These are phyloP conservation scores for Bombyx mori DNA, from an alignment of 1,140 invertebrate genomes.

Conservation along the genomic window DNA sequence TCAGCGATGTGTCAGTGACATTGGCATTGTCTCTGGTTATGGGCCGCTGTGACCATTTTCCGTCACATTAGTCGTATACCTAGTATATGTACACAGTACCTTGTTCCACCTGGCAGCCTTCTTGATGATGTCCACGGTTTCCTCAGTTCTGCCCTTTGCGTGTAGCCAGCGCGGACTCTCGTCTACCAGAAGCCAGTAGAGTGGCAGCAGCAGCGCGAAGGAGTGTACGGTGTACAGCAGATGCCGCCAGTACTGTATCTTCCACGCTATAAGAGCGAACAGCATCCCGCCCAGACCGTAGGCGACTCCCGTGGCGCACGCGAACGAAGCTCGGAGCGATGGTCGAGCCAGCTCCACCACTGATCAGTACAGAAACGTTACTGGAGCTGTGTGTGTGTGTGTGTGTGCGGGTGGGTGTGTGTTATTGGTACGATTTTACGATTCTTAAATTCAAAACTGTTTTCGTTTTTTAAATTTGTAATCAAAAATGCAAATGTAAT, in stretches of 20 bases:
- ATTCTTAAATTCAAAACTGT: background rate
- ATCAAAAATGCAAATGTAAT: background rate
- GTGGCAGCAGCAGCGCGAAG: constrained; percentile 46
- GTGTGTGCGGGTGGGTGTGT: background rate
- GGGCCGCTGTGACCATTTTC: no score
- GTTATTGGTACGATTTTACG: background rate
- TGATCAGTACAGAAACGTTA: constrained; percentile 10
- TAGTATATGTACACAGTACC: constrained; percentile 13
- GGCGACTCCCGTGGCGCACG: constrained; percentile 46
- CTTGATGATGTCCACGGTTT: constrained; percentile 21
- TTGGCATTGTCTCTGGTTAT: no score
- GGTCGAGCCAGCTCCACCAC: constrained; percentile 52
- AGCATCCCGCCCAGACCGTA: constrained; percentile 50
- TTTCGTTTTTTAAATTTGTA: background rate
- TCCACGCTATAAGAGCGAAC: constrained; percentile 36
- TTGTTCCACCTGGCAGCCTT: constrained; percentile 51
- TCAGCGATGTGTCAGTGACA: no score
- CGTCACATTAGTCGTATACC: no score
- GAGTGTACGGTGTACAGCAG: constrained; percentile 35
- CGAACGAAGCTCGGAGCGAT: constrained; percentile 43
- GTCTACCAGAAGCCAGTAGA: constrained; percentile 46
- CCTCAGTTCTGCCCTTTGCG: constrained; percentile 49
- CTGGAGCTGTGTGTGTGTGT: background rate
- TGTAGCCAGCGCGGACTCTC: constrained; percentile 76
- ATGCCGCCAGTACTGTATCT: constrained; percentile 35